Base-by-base conservation (phyloP, 1,140 invertebrate genomes). In the Panonychus citri region DNA sequence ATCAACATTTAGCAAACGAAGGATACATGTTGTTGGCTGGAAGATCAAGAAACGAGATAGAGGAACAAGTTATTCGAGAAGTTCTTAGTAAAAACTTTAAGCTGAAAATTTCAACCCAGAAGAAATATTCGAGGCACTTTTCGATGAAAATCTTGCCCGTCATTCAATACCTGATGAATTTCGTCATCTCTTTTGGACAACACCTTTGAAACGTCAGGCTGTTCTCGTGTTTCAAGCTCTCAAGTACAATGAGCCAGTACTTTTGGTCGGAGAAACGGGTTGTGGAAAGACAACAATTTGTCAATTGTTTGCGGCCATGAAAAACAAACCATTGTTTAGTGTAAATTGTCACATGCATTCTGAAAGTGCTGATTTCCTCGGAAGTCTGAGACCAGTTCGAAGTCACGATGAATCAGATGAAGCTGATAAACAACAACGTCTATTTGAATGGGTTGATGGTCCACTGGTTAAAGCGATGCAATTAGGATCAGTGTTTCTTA, bases 311-410 rank as follows among this genome's bases (percentile, higher is more conserved):
- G 80, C 88, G 19, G 70, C 73, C 26, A 68, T 85, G 37, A 76
- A 76, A 46, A 62, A 71, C 0, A 76, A 79, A 56, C 69, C 77
- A 50, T 70, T 97, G 24, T 73, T 79, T 50, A 78, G 81, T 30
- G 78, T 98, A 0, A 99, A 97, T 71, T 99, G 94, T 72, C 94
- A 99, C 66, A 89, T 96, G 81, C 86, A 98, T 66, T 94, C 90
- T 3, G 95, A 99, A 70, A 87, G 89, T 63, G 81, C 90, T 1
- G 95, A 99, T 71, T 97, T 99, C 66, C 72, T 99, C 12, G 95
- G 95, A 51, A 88, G 89, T 46, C 70, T 99, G 3, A 73, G 94
- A 62, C 95, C 95, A 3, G 82, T 89, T 2, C 73, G 90, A 51
- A 75, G 82, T 55, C 43, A 26, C 28, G 60, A 64, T 51, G 63